Percentiles rank a stretch among this genome's conserved stretches.
Evolutionary conservation across 2,113 vertebrate species (phyloP).

Genomic region (Alosa alosa): DNA sequence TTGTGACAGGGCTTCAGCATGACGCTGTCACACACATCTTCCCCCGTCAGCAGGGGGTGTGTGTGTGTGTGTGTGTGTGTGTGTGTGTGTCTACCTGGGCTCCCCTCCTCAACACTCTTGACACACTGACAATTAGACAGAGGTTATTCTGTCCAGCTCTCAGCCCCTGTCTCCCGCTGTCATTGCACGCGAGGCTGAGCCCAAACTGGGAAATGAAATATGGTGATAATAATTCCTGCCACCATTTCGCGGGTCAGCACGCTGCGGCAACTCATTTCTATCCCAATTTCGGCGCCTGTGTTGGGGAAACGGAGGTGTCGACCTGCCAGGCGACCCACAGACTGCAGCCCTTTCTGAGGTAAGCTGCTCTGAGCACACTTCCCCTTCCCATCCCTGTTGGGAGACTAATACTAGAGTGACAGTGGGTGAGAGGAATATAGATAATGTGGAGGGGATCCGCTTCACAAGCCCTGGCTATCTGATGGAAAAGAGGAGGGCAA

Average conservation of each 20-base stretch:
- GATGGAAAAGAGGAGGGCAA: background rate
- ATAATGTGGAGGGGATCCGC: background rate
- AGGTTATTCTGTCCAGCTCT: conserved; percentile 42
- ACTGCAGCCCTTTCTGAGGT: background rate
- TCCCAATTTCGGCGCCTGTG: conserved; percentile 35
- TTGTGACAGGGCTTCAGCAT: background rate
- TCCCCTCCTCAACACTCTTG: conserved; percentile 40
- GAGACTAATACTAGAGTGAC: conserved; percentile 7
- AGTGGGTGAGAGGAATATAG: conserved; percentile 7
- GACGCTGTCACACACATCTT: background rate
- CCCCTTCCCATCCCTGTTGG: background rate
- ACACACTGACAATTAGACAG: conserved; percentile 54
- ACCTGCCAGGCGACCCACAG: conserved; percentile 9
- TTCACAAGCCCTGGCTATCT: background rate
- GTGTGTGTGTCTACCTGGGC: background rate
- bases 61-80: background rate
- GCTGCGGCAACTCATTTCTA: conserved; percentile 36
- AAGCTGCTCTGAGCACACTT: background rate
- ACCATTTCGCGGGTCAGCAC: conserved; percentile 68
- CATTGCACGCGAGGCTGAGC: conserved; percentile 32
- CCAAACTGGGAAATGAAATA: conserved; percentile 54
- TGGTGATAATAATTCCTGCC: conserved; percentile 54
- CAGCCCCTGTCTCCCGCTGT: conserved; percentile 55
- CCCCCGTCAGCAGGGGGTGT: background rate
- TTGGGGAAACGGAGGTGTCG: conserved; percentile 27